These are phyloP conservation scores for Nasonia vitripennis DNA, from an alignment of 1,140 invertebrate genomes.

Conservation along the genomic window DNA sequence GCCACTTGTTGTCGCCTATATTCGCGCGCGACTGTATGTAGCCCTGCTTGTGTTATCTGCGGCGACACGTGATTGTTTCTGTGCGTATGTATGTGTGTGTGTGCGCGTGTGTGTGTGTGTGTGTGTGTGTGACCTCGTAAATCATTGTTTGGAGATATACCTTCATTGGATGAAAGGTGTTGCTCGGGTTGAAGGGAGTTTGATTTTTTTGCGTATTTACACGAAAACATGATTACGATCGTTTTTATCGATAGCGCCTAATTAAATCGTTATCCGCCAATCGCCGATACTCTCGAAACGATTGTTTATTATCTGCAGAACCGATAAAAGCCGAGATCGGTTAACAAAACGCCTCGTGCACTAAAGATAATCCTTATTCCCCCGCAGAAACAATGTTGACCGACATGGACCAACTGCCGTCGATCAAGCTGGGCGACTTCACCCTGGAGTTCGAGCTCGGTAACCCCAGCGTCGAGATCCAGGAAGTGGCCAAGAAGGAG, in stretches of 20 bases:
- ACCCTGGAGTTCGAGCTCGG: constrained; percentile 82
- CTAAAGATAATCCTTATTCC: no score
- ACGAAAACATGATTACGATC: no score
- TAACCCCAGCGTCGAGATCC: constrained; percentile 76
- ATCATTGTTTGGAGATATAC: no score
- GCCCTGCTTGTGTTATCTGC: background rate
- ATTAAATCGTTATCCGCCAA: no score
- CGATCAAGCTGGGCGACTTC: constrained; percentile 81
- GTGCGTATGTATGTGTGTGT: background rate
- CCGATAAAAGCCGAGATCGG: no score
- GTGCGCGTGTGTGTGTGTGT: background rate
- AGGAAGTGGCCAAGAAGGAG: constrained; percentile 84
- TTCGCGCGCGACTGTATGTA: background rate
- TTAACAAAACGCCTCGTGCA: background rate
- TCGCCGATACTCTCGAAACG: no score
- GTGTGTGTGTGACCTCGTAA: background rate
- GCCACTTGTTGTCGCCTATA: no score
- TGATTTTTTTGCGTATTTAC: no score
- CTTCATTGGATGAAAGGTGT: no score
- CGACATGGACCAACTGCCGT: constrained; percentile 79
- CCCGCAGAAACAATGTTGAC: constrained; percentile 79
- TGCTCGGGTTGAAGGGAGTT: no score
- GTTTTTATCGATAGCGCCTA: no score
- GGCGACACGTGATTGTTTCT: background rate
- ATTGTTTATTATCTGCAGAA: no score